phyloP scores from a whole-genome alignment of 2,888 invertebrate species.

The Drosophila mimetica region DNA sequence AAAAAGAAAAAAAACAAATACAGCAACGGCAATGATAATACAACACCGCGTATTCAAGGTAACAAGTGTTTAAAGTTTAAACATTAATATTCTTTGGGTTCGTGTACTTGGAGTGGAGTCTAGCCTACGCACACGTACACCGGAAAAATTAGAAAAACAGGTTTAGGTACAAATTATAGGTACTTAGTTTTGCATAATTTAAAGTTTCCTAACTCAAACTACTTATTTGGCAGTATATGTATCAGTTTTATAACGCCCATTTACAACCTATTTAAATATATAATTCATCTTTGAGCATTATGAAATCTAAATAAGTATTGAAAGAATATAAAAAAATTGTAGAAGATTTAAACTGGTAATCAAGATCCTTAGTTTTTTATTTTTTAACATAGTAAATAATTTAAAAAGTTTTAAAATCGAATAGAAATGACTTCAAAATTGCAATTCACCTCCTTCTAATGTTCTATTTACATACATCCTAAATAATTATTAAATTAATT shows the following conservation, averaged over 20 bases:
- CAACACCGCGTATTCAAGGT: constrained; percentile 61
- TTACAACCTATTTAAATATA: too few species aligned
- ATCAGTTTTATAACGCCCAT: too few species aligned
- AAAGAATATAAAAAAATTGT: too few species aligned
- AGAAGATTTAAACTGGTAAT: too few species aligned
- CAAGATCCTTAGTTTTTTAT: too few species aligned
- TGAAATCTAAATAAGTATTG: too few species aligned
- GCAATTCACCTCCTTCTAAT: not conserved
- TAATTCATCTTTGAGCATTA: too few species aligned
- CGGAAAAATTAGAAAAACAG: not conserved
- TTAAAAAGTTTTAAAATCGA: too few species aligned
- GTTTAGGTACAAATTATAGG: too few species aligned
- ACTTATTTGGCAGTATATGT: not conserved
- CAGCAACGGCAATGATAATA: constrained; percentile 38
- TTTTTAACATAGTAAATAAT: too few species aligned
- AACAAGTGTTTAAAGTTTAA: constrained; percentile 68
- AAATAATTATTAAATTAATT: not conserved
- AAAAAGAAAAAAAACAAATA: constrained; percentile 20
- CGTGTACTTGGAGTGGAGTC: constrained; percentile 48
- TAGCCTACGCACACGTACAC: constrained; percentile 15
- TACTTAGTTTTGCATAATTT: not conserved
- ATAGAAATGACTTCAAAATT: not conserved
- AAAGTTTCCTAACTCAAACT: not conserved
- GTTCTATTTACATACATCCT: not conserved
- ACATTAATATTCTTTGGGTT: constrained; percentile 51